These are phyloP conservation scores for Erpobdella octoculata DNA, from an alignment of 2,888 invertebrate genomes.

Conservation along the genomic window DNA sequence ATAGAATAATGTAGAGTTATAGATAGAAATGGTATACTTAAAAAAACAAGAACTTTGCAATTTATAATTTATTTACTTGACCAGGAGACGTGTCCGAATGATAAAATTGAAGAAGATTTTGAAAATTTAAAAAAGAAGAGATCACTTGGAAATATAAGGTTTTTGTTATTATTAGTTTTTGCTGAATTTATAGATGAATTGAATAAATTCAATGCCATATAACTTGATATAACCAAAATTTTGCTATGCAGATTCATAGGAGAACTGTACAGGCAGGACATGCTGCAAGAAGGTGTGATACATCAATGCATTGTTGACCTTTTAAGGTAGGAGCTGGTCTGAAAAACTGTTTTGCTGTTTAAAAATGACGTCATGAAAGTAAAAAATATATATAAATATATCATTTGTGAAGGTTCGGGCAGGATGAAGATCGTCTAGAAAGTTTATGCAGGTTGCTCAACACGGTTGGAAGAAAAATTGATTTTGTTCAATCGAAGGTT, in stretches of 20 bases:
- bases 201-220: neutral
- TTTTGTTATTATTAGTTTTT: neutral
- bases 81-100: neutral
- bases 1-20: no score
- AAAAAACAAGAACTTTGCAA: neutral
- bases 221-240: neutral
- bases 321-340: no score
- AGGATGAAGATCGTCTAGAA: neutral
- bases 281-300: slow-evolving; percentile 9
- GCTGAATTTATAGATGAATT: neutral
- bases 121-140: neutral
- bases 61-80: neutral
- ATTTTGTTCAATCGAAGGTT: slow-evolving; percentile 14
- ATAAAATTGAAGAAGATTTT: neutral
- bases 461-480: slow-evolving; percentile 6
- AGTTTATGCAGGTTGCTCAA: slow-evolving; percentile 10
- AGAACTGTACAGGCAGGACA: slow-evolving; percentile 16
- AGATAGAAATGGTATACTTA: neutral
- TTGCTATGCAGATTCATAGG: neutral
- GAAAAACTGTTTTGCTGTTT: neutral
- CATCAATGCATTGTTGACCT: slow-evolving; percentile 14
- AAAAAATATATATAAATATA: neutral
- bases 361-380: neutral
- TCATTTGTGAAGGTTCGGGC: neutral
- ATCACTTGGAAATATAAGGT: slow-evolving; percentile 16